Conservation (phyloP, 2,797 vertebrate species). For the Nannoperca australis region DNA sequence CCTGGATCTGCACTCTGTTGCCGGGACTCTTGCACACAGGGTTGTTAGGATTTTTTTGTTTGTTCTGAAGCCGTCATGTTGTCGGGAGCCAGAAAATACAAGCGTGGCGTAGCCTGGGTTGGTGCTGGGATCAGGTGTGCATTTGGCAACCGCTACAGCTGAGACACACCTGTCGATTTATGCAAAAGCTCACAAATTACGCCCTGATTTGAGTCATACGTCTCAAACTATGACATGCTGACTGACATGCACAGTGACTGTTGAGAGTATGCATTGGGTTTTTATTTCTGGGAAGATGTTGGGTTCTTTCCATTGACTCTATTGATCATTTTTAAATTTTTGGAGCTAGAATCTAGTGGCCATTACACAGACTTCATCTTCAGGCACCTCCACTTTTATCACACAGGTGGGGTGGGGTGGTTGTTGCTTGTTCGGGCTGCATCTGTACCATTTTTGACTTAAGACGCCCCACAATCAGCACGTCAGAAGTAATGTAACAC, state of each 20-base stretch:
- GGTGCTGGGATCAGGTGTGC: background rate
- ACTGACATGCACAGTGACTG: background rate
- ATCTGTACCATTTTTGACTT: background rate
- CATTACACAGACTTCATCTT: background rate
- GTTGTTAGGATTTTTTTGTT: conserved; percentile 1
- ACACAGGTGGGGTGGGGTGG: background rate
- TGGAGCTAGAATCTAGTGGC: background rate
- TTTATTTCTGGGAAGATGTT: background rate
- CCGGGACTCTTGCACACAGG: conserved; percentile 13
- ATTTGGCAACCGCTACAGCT: background rate
- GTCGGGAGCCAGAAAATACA: background rate
- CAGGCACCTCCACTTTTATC: background rate
- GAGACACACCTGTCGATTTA: background rate
- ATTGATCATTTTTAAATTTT: background rate
- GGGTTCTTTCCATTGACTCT: background rate
- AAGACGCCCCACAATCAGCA: background rate
- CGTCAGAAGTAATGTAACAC: background rate
- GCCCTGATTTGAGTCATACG: background rate
- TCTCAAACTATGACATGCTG: background rate
- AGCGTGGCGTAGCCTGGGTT: background rate
- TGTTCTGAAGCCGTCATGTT: conserved; percentile 34
- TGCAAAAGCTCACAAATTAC: background rate
- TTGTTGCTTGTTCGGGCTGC: background rate
- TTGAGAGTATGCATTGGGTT: background rate
- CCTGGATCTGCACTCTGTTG: conserved; percentile 41